Evolutionary conservation across 2,888 invertebrate species (phyloP), one percentile per base, ranked within the genome.

Genomic region (Tenthredo mesomela): DNA sequence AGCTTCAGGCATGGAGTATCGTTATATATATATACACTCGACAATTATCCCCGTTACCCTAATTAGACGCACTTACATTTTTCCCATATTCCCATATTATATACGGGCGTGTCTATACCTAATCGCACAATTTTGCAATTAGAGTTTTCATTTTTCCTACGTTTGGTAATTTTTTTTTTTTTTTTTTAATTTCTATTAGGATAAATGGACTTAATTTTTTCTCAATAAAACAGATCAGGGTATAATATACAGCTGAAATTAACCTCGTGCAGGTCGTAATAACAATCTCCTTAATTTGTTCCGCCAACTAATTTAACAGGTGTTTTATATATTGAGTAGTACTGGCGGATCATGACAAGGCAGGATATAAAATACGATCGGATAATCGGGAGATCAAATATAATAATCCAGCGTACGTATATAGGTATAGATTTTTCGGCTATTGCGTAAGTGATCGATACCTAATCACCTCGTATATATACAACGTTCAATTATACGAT

Each of bases 1-100:
- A 25, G 37, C 29, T 50, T 29, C 25, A 77, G 47, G 21, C 75
- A 21, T 29, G 43, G 75, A 6, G 40, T 71, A 18, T 58, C 21
- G 61, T 67, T 84, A n/a, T n/a, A n/a, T n/a, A n/a, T n/a, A n/a
- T n/a, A n/a, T n/a, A 80, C 47, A 65, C 58, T 25, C 84, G 71
- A 71, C 21, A 84, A 84, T 84, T 84, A 84, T 84, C 5, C 43
- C 77, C 84, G 77, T 84, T 84, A 70, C 43, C 43, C 37, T 47
- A 84, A 84, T 78, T 78, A 33, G 50, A 21, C 61, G 67, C 18
- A 47, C 43, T 40, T 43, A 43, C 25, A 78, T 77, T 54, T 84
- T 67, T 78, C 21, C 40, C 47, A 78, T 67, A 78, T 67, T 18
- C n/a, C n/a, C n/a, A n/a, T n/a, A n/a, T n/a, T n/a, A n/a, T n/a